These are phyloP conservation scores for Athetis lepigone DNA, from an alignment of 2,888 invertebrate species.

Conservation along the genomic window DNA sequence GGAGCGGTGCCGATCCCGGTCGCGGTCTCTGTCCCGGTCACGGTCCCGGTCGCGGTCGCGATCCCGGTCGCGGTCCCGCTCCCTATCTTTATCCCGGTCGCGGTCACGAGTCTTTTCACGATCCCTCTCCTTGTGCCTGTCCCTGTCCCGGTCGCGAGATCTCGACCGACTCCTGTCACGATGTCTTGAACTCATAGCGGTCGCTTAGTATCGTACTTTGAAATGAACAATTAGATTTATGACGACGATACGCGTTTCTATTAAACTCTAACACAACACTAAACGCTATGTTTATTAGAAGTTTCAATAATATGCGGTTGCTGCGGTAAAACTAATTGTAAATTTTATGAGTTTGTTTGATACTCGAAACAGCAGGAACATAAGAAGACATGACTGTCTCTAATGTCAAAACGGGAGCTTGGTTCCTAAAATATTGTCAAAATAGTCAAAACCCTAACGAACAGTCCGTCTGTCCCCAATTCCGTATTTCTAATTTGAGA, in stretches of 20 bases:
- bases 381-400: too few species aligned
- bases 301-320: background rate
- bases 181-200: conserved; percentile 89
- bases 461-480: too few species aligned
- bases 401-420: too few species aligned
- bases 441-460: too few species aligned
- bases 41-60: conserved; percentile 74
- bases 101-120: conserved; percentile 71
- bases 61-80: conserved; percentile 66
- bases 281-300: background rate
- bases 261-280: background rate
- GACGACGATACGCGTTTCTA: conserved; percentile 2
- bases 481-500: too few species aligned
- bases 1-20: conserved; percentile 82
- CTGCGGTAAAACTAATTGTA: too few species aligned
- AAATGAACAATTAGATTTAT: conserved; percentile 8
- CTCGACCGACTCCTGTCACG: conserved; percentile 88
- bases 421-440: too few species aligned
- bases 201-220: background rate
- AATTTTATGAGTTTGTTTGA: too few species aligned
- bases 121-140: conserved; percentile 79
- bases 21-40: conserved; percentile 79
- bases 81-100: conserved; percentile 72
- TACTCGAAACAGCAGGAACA: too few species aligned
- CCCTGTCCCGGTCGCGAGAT: conserved; percentile 78